Evolutionary conservation across 2,797 vertebrate genomes (phyloP).

Genomic region (Carapus acus): DNA sequence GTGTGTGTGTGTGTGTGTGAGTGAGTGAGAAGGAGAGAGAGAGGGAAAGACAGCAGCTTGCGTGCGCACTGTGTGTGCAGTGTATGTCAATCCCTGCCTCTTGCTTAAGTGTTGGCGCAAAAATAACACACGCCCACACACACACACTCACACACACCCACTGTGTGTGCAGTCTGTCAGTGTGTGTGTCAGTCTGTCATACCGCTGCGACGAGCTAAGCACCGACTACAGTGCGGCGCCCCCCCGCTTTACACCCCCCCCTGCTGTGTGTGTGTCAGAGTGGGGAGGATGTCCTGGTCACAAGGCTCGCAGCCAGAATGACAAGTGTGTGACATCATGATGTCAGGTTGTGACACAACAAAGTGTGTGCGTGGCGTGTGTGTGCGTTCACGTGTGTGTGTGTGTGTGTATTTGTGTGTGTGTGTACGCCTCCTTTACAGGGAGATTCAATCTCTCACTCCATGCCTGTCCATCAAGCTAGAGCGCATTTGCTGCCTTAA

Average conservation of each 20-base stretch:
- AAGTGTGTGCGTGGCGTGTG: slow-evolving; percentile 18
- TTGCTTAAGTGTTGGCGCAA: slow-evolving; percentile 46
- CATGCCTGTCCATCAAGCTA: too few species aligned
- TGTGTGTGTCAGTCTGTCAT: slow-evolving; percentile 6
- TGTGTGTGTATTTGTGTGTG: slow-evolving; percentile 11
- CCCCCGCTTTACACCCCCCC: slow-evolving; percentile 5
- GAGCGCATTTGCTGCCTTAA: slow-evolving; percentile 7
- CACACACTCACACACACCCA: too few species aligned
- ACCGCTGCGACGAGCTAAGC: background rate
- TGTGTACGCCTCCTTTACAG: background rate
- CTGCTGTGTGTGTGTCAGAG: background rate
- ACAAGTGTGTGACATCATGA: slow-evolving; percentile 32
- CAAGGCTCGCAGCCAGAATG: slow-evolving; percentile 34
- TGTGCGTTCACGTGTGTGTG: slow-evolving; percentile 12
- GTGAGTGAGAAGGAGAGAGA: slow-evolving; percentile 17
- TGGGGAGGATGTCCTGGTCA: slow-evolving; percentile 42
- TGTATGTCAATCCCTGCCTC: slow-evolving; percentile 51
- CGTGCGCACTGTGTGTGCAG: slow-evolving; percentile 13
- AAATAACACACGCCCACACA: slow-evolving; percentile 31
- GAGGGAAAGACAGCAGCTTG: slow-evolving; percentile 19
- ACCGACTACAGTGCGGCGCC: too few species aligned
- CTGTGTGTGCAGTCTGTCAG: background rate
- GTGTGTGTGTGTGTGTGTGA: slow-evolving; percentile 9
- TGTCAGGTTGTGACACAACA: slow-evolving; percentile 44
- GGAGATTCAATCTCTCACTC: too few species aligned